phyloP scores from a whole-genome alignment of 2,888 invertebrate genomes.

The Caenorhabditis afra region DNA sequence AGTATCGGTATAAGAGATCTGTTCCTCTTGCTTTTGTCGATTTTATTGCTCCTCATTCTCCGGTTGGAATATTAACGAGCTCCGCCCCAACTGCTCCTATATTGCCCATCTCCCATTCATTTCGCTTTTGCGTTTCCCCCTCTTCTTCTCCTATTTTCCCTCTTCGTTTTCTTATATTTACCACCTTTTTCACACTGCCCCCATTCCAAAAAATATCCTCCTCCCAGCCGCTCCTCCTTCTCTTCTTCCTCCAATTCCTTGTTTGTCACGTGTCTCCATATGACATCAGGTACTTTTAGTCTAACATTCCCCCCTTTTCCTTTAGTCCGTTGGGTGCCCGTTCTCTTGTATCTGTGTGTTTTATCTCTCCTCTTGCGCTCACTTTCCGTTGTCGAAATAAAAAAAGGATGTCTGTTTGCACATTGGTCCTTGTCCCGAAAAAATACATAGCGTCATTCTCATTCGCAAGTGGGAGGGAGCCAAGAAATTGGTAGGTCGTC shows the following conservation, averaged over 20 bases:
- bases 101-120: slow-evolving; percentile 38
- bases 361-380: slow-evolving; percentile 25
- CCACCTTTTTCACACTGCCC: slow-evolving; percentile 22
- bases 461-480: slow-evolving; percentile 50
- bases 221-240: background rate
- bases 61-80: slow-evolving; percentile 20
- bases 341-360: slow-evolving; percentile 50
- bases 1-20: no score
- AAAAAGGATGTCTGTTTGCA: slow-evolving; percentile 58
- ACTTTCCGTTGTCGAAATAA: slow-evolving; percentile 39
- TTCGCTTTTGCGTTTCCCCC: slow-evolving; percentile 18
- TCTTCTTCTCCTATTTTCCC: background rate
- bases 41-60: background rate
- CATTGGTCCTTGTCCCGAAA: slow-evolving; percentile 50
- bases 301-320: slow-evolving; percentile 33
- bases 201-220: slow-evolving; percentile 32
- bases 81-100: slow-evolving; percentile 8
- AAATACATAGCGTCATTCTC: slow-evolving; percentile 57
- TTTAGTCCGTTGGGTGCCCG: slow-evolving; percentile 17
- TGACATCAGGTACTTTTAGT: slow-evolving; percentile 56
- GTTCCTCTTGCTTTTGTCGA: no score
- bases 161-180: slow-evolving; percentile 27
- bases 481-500: slow-evolving; percentile 36
- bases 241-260: slow-evolving; percentile 32
- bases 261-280: slow-evolving; percentile 48